Evolutionary conservation across 1,140 invertebrate species (phyloP), one percentile per base, ranked within the genome.

Genomic region (Bombus picipes): DNA sequence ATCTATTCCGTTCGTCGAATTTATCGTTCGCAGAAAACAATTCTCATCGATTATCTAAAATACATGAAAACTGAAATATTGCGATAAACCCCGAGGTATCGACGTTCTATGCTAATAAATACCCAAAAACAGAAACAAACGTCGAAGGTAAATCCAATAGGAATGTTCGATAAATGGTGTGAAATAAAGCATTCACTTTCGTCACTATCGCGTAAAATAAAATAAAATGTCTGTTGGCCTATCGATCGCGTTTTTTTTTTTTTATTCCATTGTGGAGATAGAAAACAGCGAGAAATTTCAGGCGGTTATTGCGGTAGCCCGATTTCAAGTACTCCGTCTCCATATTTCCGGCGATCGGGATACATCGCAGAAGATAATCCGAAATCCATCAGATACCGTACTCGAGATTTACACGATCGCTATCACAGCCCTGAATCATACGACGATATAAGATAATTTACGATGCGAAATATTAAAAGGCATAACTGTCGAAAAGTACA

Each of bases 341-440:
- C 47, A 82, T 73, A 73, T 82, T 28, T 72, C 32, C 13, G 37
- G 10, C 72, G 66, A 71, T 59, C 25, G 82, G n/a, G 34, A 59
- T 84, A 59, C 28, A 62, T 53, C 47, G 47, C 77, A 34, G 22
- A 78, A 71, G 74, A 84, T 84, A 78, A 84, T 78, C 74, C 47
- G 74, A 83, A 83, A 71, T 47, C 47, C 43, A 59, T 83, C 81
- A 59, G 47, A 71, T 65, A 32, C 5, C 32, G n/a, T 37, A 28
- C 18, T 22, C 47, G 18, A 22, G 18, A 53, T 53, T 15, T 65
- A 83, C 59, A 34, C 4, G 73, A 83, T 83, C 81, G 13, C 43
- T 25, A 25, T 32, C 13, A n/a, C 57, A 9, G n/a, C 25, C 12
- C 5, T 22, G 22, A 66, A 78, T 62, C 28, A 25, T 34, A 59